Percentiles rank a stretch among this genome's conserved stretches.
Conservation (phyloP, 2,797 vertebrate species). For the Tolypeutes matacus region DNA sequence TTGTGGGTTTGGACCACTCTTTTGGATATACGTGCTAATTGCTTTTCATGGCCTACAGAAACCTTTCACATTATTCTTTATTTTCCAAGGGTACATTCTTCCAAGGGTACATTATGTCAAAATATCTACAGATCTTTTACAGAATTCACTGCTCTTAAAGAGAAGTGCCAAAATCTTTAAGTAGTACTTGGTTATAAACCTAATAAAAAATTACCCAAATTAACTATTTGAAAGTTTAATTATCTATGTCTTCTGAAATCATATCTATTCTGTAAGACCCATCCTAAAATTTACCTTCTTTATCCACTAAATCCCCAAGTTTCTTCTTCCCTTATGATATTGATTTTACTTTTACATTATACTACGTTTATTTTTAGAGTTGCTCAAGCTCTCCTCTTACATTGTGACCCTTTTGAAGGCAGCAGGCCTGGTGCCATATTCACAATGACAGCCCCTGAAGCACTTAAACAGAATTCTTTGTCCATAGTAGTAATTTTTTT, state of each 20-base stretch:
- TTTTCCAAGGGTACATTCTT: background rate
- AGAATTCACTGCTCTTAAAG: background rate
- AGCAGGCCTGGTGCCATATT: background rate
- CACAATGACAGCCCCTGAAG: background rate
- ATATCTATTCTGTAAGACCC: background rate
- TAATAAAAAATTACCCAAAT: background rate
- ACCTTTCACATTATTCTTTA: background rate
- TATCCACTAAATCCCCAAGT: background rate
- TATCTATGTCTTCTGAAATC: background rate
- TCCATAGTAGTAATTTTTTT: background rate
- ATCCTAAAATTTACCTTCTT: background rate
- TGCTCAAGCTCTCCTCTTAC: background rate
- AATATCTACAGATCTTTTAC: background rate
- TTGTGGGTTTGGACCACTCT: background rate
- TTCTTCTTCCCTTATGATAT: background rate
- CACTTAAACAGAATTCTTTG: background rate
- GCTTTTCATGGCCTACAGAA: background rate
- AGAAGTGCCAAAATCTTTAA: slow-evolving; percentile 36
- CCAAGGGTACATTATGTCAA: slow-evolving; percentile 19
- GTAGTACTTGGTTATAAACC: background rate
- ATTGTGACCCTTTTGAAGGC: background rate
- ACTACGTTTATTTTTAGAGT: background rate
- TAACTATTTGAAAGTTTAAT: background rate
- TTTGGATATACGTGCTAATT: background rate
- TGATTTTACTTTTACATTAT: background rate